phyloP scores from a whole-genome alignment of 2,888 invertebrate species.

The Platycheirus rosarum region DNA sequence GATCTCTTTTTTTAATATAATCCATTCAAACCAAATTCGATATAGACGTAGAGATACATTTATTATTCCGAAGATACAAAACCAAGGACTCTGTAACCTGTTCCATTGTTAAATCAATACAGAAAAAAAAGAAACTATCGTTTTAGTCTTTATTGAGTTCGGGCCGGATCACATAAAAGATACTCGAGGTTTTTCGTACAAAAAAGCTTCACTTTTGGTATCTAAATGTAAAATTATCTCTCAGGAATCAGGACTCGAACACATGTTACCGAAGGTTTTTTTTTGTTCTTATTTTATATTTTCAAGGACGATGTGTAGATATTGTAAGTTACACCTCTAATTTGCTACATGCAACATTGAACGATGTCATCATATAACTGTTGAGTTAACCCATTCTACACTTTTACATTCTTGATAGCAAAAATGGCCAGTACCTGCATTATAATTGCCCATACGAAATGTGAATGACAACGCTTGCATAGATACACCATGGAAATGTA shows the following conservation, averaged over 20 bases:
- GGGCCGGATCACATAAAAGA: too few relatives aligned
- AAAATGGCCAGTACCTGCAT: neutral
- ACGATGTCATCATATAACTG: conserved; percentile 33
- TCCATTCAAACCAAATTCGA: too few relatives aligned
- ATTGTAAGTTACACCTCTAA: conserved; percentile 53
- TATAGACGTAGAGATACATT: too few relatives aligned
- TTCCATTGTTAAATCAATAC: too few relatives aligned
- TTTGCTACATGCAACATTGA: conserved; percentile 51
- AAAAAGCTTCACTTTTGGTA: conserved; percentile 12
- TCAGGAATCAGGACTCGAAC: conserved; percentile 40
- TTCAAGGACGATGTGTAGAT: conserved; percentile 56
- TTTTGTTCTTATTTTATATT: neutral
- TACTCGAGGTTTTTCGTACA: too few relatives aligned
- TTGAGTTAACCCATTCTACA: conserved; percentile 46
- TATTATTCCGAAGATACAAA: too few relatives aligned
- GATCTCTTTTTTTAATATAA: too few relatives aligned
- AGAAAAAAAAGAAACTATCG: too few relatives aligned
- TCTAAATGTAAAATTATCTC: conserved; percentile 50
- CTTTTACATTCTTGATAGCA: neutral
- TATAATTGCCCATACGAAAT: conserved; percentile 8
- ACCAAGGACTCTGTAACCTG: too few relatives aligned
- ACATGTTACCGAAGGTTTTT: conserved; percentile 3
- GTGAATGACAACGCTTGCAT: conserved; percentile 22
- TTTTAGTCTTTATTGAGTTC: too few relatives aligned
- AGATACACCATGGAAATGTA: conserved; percentile 33